These are phyloP conservation scores for Thermophis baileyi DNA, from an alignment of 2,113 vertebrate genomes.

Conservation along the genomic window DNA sequence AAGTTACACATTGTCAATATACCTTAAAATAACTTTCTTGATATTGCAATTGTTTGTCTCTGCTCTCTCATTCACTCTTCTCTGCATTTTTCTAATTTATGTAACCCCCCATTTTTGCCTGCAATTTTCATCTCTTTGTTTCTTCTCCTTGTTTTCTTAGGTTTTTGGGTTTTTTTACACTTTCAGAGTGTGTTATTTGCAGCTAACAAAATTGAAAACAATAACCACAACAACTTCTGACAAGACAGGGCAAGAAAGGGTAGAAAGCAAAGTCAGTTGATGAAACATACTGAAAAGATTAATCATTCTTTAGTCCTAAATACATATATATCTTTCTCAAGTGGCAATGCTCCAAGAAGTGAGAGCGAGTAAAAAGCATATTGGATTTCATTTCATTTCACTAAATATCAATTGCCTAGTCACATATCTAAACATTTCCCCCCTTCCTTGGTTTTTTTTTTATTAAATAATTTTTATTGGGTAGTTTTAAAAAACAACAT, in stretches of 20 bases:
- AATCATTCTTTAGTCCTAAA: neutral
- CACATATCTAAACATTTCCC: neutral
- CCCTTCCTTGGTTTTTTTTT: neutral
- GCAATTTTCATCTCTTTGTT: neutral
- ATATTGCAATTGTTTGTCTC: neutral
- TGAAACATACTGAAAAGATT: neutral
- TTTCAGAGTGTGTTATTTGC: neutral
- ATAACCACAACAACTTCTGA: neutral
- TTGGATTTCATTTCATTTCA: neutral
- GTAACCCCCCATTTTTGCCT: neutral
- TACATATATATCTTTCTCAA: neutral
- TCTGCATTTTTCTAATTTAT: neutral
- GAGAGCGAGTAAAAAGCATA: neutral
- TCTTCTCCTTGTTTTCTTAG: neutral
- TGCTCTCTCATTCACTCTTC: neutral
- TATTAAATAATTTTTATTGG: no score
- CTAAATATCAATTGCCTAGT: neutral
- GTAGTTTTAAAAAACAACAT: no score
- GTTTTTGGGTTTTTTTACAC: no score
- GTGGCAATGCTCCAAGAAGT: neutral
- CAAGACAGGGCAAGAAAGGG: neutral
- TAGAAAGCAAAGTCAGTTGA: neutral
- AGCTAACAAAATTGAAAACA: neutral
- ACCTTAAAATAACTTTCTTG: neutral
- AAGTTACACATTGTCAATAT: neutral